Evolutionary conservation across 1,140 invertebrate genomes (phyloP).

Genomic region (Brachionus rotundiformis): DNA sequence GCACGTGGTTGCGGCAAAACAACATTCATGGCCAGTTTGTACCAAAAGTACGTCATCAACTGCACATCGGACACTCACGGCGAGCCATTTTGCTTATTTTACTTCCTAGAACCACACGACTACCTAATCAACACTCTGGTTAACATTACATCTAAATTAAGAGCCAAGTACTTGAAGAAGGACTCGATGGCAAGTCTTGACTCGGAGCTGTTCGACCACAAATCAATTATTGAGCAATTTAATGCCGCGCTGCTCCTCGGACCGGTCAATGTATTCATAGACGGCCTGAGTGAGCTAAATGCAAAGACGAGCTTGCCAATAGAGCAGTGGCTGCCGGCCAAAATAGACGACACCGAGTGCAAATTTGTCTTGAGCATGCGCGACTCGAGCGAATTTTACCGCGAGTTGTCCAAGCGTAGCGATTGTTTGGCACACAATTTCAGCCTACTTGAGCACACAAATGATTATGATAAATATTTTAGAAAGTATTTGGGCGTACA

Average conservation of each 20-base stretch:
- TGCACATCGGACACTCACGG: background rate
- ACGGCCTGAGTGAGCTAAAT: constrained; percentile 19
- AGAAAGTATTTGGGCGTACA: background rate
- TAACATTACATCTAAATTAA: constrained; percentile 37
- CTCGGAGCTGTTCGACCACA: constrained; percentile 1
- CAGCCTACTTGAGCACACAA: background rate
- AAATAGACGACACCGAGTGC: background rate
- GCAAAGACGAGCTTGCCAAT: background rate
- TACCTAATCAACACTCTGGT: background rate
- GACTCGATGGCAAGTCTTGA: background rate
- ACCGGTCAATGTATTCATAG: constrained; percentile 32
- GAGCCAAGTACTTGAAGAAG: constrained; percentile 43
- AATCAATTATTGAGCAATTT: constrained; percentile 47
- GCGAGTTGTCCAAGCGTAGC: background rate
- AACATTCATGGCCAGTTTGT: constrained; percentile 37
- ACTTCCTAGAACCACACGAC: constrained; percentile 37
- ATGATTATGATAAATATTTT: constrained; percentile 6
- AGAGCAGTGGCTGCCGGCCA: background rate
- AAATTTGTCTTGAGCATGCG: constrained; percentile 24
- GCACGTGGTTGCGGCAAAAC: constrained; percentile 22
- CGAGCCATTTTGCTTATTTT: constrained; percentile 3
- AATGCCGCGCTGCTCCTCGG: background rate
- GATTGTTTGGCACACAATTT: background rate
- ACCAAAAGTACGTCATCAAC: constrained; percentile 26
- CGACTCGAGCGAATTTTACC: constrained; percentile 30